Evolutionary conservation across 2,113 vertebrate species (phyloP).

Genomic region (Aptenodytes forsteri): DNA sequence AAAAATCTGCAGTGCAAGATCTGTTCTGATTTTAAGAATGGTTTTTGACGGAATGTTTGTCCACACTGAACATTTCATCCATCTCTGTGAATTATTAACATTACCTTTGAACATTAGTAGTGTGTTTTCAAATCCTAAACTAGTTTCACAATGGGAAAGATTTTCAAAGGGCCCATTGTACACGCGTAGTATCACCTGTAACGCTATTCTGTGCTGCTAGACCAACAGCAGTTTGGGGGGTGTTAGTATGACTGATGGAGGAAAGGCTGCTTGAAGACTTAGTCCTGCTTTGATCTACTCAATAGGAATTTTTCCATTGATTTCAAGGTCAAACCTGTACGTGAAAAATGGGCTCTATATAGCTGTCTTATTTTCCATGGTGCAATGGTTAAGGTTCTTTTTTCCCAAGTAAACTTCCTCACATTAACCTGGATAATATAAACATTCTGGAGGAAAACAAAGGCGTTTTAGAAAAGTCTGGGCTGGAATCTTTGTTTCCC

Average conservation of each 20-base stretch:
- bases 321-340: background rate
- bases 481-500: constrained; percentile 7
- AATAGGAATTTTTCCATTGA: background rate
- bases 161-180: constrained; percentile 7
- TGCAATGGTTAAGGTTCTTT: background rate
- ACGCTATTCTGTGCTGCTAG: background rate
- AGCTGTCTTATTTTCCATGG: constrained; percentile 1
- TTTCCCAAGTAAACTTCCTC: background rate
- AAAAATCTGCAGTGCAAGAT: background rate
- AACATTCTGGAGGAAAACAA: constrained; percentile 6
- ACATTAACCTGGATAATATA: constrained; percentile 19
- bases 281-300: background rate
- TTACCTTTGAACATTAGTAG: background rate
- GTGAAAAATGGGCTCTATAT: background rate
- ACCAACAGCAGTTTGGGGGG: background rate
- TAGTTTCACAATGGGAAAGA: background rate
- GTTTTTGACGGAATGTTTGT: background rate
- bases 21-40: background rate
- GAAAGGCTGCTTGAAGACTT: background rate
- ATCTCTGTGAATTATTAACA: constrained; percentile 22
- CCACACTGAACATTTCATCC: background rate
- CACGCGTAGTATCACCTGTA: background rate
- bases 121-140: background rate
- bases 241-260: background rate
- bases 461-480: constrained; percentile 2